These are phyloP conservation scores for Pseudomyrmex cubaensis DNA, from an alignment of 1,140 invertebrate species.

Conservation along the genomic window DNA sequence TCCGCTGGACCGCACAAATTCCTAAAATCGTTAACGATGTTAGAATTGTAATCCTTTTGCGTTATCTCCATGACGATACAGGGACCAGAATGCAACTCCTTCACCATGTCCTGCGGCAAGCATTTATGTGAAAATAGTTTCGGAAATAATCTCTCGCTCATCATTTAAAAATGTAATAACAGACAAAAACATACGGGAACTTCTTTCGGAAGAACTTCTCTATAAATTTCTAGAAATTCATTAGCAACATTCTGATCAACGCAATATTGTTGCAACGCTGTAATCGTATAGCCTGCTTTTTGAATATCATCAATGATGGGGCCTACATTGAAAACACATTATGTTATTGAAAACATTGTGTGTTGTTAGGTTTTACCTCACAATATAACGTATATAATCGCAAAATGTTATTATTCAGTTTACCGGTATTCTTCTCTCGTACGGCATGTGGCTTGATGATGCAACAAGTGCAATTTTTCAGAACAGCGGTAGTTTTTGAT, in stretches of 20 bases:
- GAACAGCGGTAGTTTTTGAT: conserved; percentile 86
- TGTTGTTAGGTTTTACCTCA: neutral
- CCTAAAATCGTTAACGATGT: conserved; percentile 91
- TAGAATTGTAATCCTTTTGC: conserved; percentile 86
- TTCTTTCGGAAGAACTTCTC: conserved; percentile 94
- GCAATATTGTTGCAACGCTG: conserved; percentile 92
- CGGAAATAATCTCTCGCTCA: neutral
- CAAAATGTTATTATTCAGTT: conserved; percentile 38
- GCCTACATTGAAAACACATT: conserved; percentile 85
- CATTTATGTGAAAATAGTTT: neutral
- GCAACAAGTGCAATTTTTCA: conserved; percentile 91
- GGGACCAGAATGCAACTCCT: conserved; percentile 92
- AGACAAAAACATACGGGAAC: conserved; percentile 84
- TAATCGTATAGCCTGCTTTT: conserved; percentile 91
- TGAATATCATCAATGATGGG: conserved; percentile 91
- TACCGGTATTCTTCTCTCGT: conserved; percentile 87
- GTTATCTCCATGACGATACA: conserved; percentile 94
- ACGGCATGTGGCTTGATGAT: conserved; percentile 97
- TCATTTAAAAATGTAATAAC: neutral
- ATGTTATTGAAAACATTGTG: neutral
- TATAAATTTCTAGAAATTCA: conserved; percentile 97
- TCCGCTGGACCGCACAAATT: conserved; percentile 94
- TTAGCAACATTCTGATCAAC: conserved; percentile 89
- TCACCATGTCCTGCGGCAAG: conserved; percentile 90
- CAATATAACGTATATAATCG: neutral